These are phyloP conservation scores for Phoxinus phoxinus DNA, from an alignment of 2,113 vertebrate species.

Conservation along the genomic window DNA sequence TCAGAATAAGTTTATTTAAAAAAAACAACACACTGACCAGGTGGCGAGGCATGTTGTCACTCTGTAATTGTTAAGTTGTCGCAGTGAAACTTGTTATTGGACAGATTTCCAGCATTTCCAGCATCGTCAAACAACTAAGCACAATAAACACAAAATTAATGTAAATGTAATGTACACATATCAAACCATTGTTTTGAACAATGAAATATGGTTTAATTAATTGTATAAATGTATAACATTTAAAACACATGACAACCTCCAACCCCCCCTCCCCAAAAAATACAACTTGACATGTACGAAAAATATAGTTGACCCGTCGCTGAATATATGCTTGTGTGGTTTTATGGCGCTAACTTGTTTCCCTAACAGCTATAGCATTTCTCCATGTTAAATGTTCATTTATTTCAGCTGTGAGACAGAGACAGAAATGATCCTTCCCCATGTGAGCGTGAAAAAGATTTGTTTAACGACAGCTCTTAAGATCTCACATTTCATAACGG, in stretches of 20 bases:
- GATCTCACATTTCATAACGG: conserved; percentile 47
- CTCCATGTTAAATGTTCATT: background rate
- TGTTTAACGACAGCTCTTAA: conserved; percentile 29
- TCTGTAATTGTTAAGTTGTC: background rate
- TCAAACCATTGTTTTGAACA: background rate
- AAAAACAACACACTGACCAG: too few species aligned
- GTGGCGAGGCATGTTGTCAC: background rate
- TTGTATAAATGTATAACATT: background rate
- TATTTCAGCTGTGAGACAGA: background rate
- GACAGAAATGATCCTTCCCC: background rate
- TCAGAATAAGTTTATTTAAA: too few species aligned
- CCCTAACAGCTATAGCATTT: background rate
- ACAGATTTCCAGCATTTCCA: background rate
- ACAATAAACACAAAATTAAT: background rate
- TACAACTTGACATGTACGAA: background rate
- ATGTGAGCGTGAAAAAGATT: conserved; percentile 49
- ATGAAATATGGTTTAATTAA: background rate
- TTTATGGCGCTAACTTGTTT: conserved; percentile 2
- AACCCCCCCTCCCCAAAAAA: background rate
- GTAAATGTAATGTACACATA: background rate
- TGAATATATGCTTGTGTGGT: background rate
- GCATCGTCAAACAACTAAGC: background rate
- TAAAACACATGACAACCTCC: background rate
- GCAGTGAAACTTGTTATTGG: background rate
- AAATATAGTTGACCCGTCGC: background rate